Evolutionary conservation across 2,888 invertebrate genomes (phyloP), one percentile per base, ranked within the genome.

Genomic region (Phalera bucephala): DNA sequence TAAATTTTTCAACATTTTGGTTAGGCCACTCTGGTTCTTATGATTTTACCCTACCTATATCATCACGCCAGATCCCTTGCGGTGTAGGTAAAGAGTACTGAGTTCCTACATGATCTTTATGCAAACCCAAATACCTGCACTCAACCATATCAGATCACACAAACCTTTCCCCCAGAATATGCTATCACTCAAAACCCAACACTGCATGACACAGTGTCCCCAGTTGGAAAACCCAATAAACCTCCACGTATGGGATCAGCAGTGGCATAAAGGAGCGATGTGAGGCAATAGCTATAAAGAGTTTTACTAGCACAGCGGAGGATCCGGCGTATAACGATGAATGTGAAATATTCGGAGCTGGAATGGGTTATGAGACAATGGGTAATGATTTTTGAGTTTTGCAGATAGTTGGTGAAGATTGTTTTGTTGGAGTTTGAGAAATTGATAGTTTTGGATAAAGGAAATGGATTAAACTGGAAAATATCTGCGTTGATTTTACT

Each of bases 251-350:
- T 47, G 60, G 62, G 69, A 71, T 74, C 67, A 70, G 54, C 52
- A 40, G 52, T 55, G 46, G 64, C 60, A 65, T 69, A 72, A 72
- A 72, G 72, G 62, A 69, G 62, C 61, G 63, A 76, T 72, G 76
- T 71, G 80, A 68, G 61, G 77, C 78, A 71, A 78, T 79, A 74
- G 64, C 75, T 62, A 75, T 84, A 83, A 84, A 84, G 69, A 72
- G n/a, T 83, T 84, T 84, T 82, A 84, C 69, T 73, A 76, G 50
- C 45, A 50, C 52, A 53, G 46, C 39, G 55, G 54, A 61, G 63
- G 57, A 62, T 63, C 60, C 61, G 66, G 65, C 72, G 72, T 72
- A 68, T 65, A 56, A 59, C 61, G 59, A 64, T 67, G 69, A 72
- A 74, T 68, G 71, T 75, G 70, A 80, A 73, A 76, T 80, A 77